Evolutionary conservation across 1,140 invertebrate species (phyloP), one percentile per base, ranked within the genome.

Genomic region (Nilaparvata lugens): DNA sequence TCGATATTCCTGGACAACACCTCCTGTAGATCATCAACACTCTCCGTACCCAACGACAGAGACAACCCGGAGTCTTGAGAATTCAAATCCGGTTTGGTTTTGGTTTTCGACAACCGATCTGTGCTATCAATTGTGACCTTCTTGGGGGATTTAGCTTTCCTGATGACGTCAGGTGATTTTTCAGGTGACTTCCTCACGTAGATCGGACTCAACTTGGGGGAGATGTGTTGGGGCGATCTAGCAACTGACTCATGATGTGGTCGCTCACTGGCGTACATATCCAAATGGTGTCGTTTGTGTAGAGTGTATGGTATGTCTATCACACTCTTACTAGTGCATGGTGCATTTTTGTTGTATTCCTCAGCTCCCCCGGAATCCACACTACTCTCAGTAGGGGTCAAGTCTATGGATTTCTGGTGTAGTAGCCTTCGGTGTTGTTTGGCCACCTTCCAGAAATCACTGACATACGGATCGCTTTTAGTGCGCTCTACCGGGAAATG

Each of bases 331-430:
- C 65, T 64, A 16, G 51, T 52, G 21, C 43, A 42, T n/a, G 56
- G 45, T 25, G 59, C 61, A 43, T 59, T 48, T 56, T 55, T 48
- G 21, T 23, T 23, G n/a, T 48, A 48, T 7, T 48, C 45, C 9
- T 48, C 45, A 2, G 45, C 51, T 1, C 43, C 48, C 3, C 52
- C 52, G 0, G 58, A 51, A 40, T 66, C 56, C 13, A 51, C 21
- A 55, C 23, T 40, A 57, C 65, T 64, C 72, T 89, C 88, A 0
- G 87, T 86, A 0, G 88, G 87, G 9, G 88, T 89, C 5, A 90
- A 73, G 69, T 91, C 89, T 62, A 92, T 89, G 0, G 87, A 90
- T 69, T 91, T 91, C 66, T 91, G 89, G 72, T 91, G 88, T 80
- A 87, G 89, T n/a, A 91, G 71, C 38, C 56, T 60, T 23, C 65